Evolutionary conservation across 2,113 vertebrate genomes (phyloP).

Genomic region (Crotalus helleri): DNA sequence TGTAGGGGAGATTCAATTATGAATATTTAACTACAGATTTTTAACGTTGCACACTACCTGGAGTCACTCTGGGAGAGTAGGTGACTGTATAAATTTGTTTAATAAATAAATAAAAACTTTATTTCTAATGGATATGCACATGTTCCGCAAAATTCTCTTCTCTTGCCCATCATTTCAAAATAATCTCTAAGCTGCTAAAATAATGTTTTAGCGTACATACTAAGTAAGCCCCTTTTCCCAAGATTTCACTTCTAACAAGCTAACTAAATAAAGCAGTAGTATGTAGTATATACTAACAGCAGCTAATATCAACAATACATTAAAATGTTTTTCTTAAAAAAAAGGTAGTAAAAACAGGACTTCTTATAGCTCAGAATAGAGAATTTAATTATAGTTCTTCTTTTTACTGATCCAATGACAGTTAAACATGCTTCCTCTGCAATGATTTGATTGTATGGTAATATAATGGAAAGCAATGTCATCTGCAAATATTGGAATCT

Average conservation of each 20-base stretch:
- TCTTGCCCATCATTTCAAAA: neutral
- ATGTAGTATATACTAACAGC: neutral
- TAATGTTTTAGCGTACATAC: neutral
- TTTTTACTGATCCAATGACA: conserved; percentile 41
- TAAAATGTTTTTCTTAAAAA: neutral
- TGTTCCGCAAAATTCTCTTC: neutral
- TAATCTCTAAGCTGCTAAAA: neutral
- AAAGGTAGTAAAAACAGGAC: neutral
- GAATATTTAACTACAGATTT: too few relatives aligned
- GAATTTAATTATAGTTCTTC: conserved; percentile 18
- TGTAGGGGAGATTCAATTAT: neutral
- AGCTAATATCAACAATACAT: neutral
- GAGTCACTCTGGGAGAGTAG: neutral
- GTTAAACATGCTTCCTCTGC: conserved; percentile 50
- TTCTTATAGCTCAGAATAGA: neutral
- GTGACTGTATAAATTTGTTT: neutral
- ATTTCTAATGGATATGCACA: neutral
- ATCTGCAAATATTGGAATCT: conserved; percentile 60
- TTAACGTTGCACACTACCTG: neutral
- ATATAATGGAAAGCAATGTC: conserved; percentile 61
- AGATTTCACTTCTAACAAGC: neutral
- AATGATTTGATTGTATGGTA: conserved; percentile 57
- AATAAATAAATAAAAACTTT: neutral
- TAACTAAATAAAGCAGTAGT: neutral
- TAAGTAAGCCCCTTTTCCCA: neutral